These are phyloP conservation scores for Megalops cyprinoides DNA, from an alignment of 2,797 vertebrate genomes.

Conservation along the genomic window DNA sequence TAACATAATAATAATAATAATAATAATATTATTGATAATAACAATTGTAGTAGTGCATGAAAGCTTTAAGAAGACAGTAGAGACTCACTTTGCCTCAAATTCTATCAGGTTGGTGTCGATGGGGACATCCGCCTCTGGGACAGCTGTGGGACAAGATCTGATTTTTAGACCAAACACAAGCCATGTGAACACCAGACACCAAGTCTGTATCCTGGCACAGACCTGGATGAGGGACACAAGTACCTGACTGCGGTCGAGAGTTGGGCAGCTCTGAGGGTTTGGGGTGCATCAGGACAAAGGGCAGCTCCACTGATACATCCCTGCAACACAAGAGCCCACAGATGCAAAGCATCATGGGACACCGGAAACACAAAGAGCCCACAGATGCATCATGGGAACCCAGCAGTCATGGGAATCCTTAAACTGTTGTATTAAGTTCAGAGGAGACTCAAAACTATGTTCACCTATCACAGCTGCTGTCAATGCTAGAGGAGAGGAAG, in stretches of 20 bases:
- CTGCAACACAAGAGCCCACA: constrained; percentile 53
- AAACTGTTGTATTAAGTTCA: no score
- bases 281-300: constrained; percentile 87
- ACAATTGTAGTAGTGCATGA: no score
- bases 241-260: constrained; percentile 72
- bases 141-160: constrained; percentile 53
- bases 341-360: constrained; percentile 15
- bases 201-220: background rate
- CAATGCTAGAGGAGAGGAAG: no score
- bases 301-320: constrained; percentile 83
- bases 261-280: constrained; percentile 75
- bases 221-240: background rate
- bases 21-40: no score
- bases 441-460: no score
- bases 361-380: background rate
- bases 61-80: no score
- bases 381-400: background rate
- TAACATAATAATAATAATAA: no score
- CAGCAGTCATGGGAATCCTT: no score
- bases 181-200: constrained; percentile 17
- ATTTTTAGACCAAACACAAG: no score
- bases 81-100: constrained; percentile 84
- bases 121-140: constrained; percentile 65
- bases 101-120: constrained; percentile 84
- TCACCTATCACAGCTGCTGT: no score